Base-by-base conservation (phyloP, 2,113 vertebrate species). In the Rhea pennata region DNA sequence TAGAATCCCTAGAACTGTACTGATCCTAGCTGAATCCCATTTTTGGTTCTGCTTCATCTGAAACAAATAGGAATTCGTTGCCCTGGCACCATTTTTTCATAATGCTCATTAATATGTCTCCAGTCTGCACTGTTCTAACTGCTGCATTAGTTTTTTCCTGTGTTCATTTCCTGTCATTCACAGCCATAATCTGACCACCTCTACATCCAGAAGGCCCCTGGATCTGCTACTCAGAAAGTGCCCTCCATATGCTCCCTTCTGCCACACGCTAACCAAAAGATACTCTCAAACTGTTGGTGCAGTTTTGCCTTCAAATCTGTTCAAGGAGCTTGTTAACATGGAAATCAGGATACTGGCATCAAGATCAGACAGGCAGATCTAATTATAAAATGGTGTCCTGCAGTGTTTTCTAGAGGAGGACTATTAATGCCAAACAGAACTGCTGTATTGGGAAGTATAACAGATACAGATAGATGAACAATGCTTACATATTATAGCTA, bases 181-280 rank as follows among this genome's bases (percentile, higher is more conserved):
- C 40, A 27, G 21, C 67, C 27, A 19, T 33, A 56, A 17, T 83
- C 67, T 84, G 64, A 67, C 29, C 15, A 12, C 50, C 8, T 75
- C 10, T 27, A 0, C 0, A 0, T 50, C 46, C 46, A 36, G 29
- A 79, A 72, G 50, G n/a, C 40, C 36, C 20, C 9, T 64, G 26
- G 26, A 73, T 53, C 0, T 69, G 2, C 67, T 80, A 40, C 82
- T 58, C 13, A 29, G 9, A 6, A 16, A 78, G 17, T 31, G 33
- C 0, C 0, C 17, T 36, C 29, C 1, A 2, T 1, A 0, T 82
- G 78, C 80, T 69, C 24, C 36, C 5, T 72, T 31, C 48, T 75
- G 42, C 15, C 50, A 46, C 48, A 78, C 74, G 58, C 51, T 31
- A 50, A 53, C 11, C 53, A 59, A 42, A 51, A 80, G 48, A 20